These are phyloP conservation scores for Microtus pennsylvanicus DNA, from an alignment of 2,113 vertebrate genomes.

Conservation along the genomic window DNA sequence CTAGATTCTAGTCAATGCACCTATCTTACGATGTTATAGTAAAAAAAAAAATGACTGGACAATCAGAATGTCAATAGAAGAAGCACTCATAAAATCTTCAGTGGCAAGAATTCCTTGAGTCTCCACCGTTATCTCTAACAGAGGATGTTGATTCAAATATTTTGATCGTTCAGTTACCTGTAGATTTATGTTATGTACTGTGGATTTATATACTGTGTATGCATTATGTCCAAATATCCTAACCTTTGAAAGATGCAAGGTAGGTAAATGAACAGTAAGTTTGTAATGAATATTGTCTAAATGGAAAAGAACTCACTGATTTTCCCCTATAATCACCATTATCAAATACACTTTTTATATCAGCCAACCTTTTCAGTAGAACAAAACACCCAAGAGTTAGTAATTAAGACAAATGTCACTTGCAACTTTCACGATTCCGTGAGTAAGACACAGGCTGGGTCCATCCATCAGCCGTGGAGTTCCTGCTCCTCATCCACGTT, in stretches of 20 bases:
- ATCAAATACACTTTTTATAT: not conserved
- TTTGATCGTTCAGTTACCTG: not conserved
- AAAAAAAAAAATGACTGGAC: not conserved
- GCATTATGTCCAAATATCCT: not conserved
- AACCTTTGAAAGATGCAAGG: not conserved
- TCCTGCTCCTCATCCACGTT: not conserved
- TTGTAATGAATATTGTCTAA: not conserved
- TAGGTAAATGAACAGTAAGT: constrained; percentile 1
- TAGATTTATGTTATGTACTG: not conserved
- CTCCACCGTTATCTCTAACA: not conserved
- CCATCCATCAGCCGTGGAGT: not conserved
- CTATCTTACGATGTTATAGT: not conserved
- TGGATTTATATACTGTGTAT: not conserved
- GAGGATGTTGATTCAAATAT: not conserved
- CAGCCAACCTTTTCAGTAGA: not conserved
- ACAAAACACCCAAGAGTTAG: not conserved
- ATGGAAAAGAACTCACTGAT: not conserved
- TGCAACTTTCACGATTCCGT: not conserved
- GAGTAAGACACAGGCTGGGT: not conserved
- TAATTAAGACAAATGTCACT: not conserved
- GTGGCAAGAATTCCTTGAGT: not conserved
- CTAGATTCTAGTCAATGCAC: not conserved
- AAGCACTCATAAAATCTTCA: not conserved
- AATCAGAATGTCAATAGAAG: not conserved
- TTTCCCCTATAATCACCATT: not conserved